These are phyloP conservation scores for Scrobipalpa costella DNA, from an alignment of 2,888 invertebrate genomes.

Conservation along the genomic window DNA sequence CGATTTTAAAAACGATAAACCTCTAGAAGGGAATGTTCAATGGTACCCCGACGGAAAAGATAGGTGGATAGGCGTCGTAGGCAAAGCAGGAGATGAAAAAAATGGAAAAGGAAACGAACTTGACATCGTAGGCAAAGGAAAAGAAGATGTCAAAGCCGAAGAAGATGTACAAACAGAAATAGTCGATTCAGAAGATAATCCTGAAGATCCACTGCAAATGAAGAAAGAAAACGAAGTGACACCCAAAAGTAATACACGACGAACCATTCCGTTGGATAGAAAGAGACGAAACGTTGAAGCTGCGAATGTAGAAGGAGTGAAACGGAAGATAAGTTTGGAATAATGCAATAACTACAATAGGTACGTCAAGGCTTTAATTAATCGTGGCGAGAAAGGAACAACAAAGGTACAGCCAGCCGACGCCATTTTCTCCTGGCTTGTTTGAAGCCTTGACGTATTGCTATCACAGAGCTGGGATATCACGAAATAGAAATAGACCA, in stretches of 20 bases:
- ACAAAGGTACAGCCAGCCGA: no score
- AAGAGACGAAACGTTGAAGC: constrained; percentile 42
- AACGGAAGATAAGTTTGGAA: constrained; percentile 54
- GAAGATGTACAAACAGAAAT: constrained; percentile 23
- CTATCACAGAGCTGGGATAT: neutral
- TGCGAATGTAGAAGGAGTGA: constrained; percentile 40
- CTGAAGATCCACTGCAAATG: constrained; percentile 35
- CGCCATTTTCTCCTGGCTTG: no score
- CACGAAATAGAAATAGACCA: neutral
- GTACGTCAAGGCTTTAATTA: no score
- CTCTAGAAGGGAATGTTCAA: constrained; percentile 66
- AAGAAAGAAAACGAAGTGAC: constrained; percentile 52
- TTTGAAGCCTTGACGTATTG: no score
- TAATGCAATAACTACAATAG: constrained; percentile 29
- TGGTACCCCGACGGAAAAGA: constrained; percentile 60
- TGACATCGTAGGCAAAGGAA: no score
- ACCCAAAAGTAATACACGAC: constrained; percentile 44
- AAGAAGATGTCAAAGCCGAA: neutral
- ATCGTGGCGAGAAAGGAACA: no score
- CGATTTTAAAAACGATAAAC: constrained; percentile 75
- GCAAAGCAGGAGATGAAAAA: no score
- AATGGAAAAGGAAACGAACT: no score
- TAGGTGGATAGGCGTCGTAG: constrained; percentile 46
- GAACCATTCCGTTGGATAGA: constrained; percentile 38
- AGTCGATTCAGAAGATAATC: constrained; percentile 19